phyloP scores from a whole-genome alignment of 2,113 vertebrate species.

The Grantiella picta region DNA sequence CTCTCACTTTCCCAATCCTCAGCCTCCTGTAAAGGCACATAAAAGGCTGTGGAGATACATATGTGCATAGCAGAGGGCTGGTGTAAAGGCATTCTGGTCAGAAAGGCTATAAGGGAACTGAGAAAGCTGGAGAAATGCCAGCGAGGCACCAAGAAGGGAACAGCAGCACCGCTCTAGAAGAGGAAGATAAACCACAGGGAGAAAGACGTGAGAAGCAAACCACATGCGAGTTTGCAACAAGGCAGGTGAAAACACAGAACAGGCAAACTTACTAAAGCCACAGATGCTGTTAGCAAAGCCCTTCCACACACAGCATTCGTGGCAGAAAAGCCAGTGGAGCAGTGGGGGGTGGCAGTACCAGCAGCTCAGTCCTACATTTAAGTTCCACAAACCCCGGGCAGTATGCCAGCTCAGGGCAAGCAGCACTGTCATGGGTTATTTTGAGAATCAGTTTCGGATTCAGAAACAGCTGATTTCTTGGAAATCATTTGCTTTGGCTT shows the following conservation, averaged over 20 bases:
- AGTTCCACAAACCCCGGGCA: not conserved
- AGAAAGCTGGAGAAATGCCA: not conserved
- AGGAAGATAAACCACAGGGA: fast-evolving
- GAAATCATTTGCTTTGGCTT: not conserved
- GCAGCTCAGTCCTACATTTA: not conserved
- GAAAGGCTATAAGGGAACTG: not conserved
- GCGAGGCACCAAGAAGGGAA: fast-evolving
- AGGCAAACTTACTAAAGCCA: not conserved
- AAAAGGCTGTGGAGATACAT: not conserved
- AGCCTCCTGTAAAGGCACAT: not conserved
- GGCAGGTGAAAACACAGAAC: not conserved
- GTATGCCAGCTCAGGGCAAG: fast-evolving
- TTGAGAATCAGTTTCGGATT: not conserved
- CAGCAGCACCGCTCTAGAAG: fast-evolving
- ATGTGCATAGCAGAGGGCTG: not conserved
- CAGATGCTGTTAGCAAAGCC: not conserved
- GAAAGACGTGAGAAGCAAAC: not conserved
- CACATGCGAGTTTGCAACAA: fast-evolving
- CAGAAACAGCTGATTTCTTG: not conserved
- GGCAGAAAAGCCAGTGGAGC: not conserved
- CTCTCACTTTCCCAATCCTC: not conserved
- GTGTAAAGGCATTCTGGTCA: not conserved
- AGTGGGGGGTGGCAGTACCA: fast-evolving
- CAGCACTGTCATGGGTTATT: fast-evolving
- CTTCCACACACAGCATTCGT: fast-evolving